These are phyloP conservation scores for Dasysyrphus tricinctus DNA, from an alignment of 2,888 invertebrate genomes.

Conservation along the genomic window DNA sequence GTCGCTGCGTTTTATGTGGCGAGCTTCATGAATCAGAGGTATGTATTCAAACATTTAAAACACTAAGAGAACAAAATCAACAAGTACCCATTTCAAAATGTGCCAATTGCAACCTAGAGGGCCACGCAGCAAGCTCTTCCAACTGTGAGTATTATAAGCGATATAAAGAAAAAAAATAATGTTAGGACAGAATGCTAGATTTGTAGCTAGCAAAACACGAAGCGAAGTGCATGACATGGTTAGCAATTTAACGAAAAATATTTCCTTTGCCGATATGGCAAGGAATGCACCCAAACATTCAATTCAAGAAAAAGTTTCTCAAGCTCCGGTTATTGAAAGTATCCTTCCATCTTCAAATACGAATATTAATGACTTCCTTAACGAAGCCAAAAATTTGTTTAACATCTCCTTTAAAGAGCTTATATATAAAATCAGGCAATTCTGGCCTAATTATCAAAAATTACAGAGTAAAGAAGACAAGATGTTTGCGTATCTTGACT, in stretches of 20 bases:
- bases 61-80: too few relatives aligned
- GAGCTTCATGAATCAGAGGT: too few relatives aligned
- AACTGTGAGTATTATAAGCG: constrained; percentile 13
- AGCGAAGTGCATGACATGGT: background rate
- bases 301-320: too few relatives aligned
- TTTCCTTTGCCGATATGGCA: background rate
- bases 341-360: too few relatives aligned
- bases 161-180: constrained; percentile 7
- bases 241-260: background rate
- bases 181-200: constrained; percentile 2
- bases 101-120: background rate
- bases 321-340: too few relatives aligned
- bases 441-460: constrained; percentile 29
- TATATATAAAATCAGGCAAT: constrained; percentile 21
- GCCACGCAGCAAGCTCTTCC: constrained; percentile 9
- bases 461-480: constrained; percentile 10
- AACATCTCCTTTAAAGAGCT: constrained; percentile 7
- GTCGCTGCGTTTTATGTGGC: too few relatives aligned
- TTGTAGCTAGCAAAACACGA: background rate
- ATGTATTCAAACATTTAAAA: too few relatives aligned
- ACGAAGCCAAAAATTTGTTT: background rate
- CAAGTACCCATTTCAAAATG: too few relatives aligned
- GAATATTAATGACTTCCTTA: too few relatives aligned
- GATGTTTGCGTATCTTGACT: constrained; percentile 27
- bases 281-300: background rate